Base-by-base conservation (phyloP, 1,140 invertebrate genomes). In the Leptonema lineaticorne region DNA sequence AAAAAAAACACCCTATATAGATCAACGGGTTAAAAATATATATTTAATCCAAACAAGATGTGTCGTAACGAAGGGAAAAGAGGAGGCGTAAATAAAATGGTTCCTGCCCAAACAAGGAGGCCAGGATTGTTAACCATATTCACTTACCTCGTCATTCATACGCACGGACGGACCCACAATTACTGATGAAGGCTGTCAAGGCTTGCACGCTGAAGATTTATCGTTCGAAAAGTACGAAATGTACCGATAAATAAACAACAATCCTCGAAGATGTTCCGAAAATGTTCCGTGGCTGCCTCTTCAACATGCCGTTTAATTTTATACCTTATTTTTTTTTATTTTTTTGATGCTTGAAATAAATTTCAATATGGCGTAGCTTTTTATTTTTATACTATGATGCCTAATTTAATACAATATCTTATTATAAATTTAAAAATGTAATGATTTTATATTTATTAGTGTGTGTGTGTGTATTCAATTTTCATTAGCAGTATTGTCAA, bases 141-240 rank as follows among this genome's bases (percentile, higher is more conserved):
- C 45, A 68, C 67, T 68, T 68, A 68, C 33, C 67, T 62, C 67
- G 57, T 68, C 67, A 68, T 59, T 68, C 67, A 62, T 29, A 53
- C 57, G n/a, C n/a, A 41, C 37, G 16, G 37, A 41, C 37, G 37
- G 37, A 41, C 37, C 37, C 57, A 29, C 57, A 59, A 59, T 59
- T 29, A 59, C 48, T 20, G 48, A 2, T 20, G 48, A 53, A 53
- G 24, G 18, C 48, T 53, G 48, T 53, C 48, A 53, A n/a, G 48
- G 22, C 48, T 9, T 53, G 18, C 48, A 8, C 18, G 48, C 48
- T 9, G 48, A 53, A 53, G 48, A 53, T 53, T 53, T 53, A 53
- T 53, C 24, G 48, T 11, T 20, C 37, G 37, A 41, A 53, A 53
- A 11, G 24, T 11, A 20, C 18, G 18, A 53, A 53, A 53, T 26